Conservation (phyloP, 1,140 invertebrate genomes). For the Bombus impatiens region DNA sequence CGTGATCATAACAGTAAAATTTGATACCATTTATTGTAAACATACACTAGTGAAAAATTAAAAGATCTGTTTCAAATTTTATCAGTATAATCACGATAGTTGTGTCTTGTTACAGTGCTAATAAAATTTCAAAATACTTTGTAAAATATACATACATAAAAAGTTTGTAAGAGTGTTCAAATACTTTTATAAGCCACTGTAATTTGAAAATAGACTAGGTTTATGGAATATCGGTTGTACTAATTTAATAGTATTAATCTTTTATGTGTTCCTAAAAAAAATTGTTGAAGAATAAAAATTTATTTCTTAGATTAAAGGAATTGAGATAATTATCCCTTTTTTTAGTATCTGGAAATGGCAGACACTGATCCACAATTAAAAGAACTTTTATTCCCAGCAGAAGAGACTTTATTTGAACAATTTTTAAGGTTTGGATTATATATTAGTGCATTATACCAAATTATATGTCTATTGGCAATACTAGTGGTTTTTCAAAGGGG, state of each 20-base stretch:
- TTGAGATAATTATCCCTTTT: not conserved
- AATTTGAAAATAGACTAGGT: not conserved
- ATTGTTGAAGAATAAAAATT: not conserved
- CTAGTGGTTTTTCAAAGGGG: constrained; percentile 77
- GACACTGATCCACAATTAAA: constrained; percentile 79
- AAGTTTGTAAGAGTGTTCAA: no score
- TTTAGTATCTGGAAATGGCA: constrained; percentile 68
- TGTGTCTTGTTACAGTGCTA: no score
- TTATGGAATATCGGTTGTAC: not conserved
- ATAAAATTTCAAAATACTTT: no score
- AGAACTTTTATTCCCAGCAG: constrained; percentile 77
- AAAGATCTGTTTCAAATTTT: no score
- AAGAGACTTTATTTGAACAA: constrained; percentile 79
- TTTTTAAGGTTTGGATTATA: constrained; percentile 80
- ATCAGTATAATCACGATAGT: no score
- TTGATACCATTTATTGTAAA: no score
- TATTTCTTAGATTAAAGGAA: not conserved
- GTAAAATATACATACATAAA: no score
- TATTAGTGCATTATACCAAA: constrained; percentile 80
- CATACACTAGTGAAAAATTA: no score
- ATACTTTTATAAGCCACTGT: not conserved
- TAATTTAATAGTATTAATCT: not conserved
- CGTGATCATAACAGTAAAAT: no score
- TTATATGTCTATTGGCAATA: constrained; percentile 79
- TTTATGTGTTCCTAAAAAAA: not conserved